phyloP scores from a whole-genome alignment of 2,113 vertebrate genomes.

The Platanista minor region DNA sequence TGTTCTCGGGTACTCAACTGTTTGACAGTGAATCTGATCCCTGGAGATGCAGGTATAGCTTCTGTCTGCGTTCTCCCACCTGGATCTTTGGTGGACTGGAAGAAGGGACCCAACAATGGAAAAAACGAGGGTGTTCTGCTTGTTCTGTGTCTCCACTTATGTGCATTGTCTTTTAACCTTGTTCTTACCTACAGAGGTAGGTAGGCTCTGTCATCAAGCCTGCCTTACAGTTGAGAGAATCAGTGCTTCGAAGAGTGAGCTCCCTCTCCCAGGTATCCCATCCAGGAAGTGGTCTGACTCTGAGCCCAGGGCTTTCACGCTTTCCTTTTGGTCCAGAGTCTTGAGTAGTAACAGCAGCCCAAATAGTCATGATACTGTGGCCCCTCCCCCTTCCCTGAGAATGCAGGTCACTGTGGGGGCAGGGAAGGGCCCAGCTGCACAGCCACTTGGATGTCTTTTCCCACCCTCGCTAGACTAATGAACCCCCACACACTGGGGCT shows the following conservation, averaged over 20 bases:
- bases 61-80: background rate
- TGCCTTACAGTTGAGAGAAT: background rate
- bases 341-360: background rate
- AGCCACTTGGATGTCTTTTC: background rate
- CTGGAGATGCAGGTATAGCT: background rate
- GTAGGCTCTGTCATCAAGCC: background rate
- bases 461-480: background rate
- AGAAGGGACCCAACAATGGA: background rate
- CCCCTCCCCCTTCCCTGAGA: background rate
- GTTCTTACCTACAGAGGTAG: background rate
- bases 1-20: background rate
- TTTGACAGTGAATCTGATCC: background rate
- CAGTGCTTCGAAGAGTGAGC: background rate
- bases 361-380: accelerated
- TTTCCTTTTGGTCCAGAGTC: background rate
- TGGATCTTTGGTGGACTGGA: background rate
- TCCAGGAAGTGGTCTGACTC: background rate
- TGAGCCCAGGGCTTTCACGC: background rate
- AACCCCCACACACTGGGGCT: background rate
- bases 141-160: background rate
- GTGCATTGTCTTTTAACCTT: background rate
- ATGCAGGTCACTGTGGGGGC: background rate
- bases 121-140: background rate
- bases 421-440: background rate
- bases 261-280: background rate